phyloP scores from a whole-genome alignment of 2,888 invertebrate species.

The Acleris laterana region DNA sequence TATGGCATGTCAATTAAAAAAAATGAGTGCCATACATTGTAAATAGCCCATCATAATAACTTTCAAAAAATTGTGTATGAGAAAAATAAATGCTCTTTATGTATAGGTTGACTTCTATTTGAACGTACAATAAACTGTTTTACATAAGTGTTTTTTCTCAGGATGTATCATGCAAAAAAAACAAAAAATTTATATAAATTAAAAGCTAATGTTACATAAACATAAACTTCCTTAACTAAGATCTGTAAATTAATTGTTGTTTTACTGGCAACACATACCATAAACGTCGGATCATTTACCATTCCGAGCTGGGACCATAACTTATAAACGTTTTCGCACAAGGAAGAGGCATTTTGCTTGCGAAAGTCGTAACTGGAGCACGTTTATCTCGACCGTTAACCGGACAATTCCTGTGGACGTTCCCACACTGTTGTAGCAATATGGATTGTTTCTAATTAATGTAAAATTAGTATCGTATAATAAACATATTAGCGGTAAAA shows the following conservation, averaged over 20 bases:
- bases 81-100: no score
- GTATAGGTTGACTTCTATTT: no score
- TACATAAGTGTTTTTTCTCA: no score
- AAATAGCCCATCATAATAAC: no score
- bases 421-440: conserved; percentile 11
- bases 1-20: no score
- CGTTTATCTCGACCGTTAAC: conserved; percentile 19
- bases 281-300: conserved; percentile 17
- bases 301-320: conserved; percentile 22
- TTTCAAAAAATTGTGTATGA: no score
- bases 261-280: conserved; percentile 12
- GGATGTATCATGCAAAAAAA: no score
- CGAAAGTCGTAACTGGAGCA: conserved; percentile 32
- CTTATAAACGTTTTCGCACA: conserved; percentile 10
- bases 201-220: neutral
- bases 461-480: neutral
- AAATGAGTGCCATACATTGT: no score
- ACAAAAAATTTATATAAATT: neutral
- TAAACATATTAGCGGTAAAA: neutral
- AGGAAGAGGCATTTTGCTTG: conserved; percentile 36
- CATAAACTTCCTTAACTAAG: neutral
- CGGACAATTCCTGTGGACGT: conserved; percentile 19
- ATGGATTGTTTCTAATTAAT: neutral
- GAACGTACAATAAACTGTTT: no score
- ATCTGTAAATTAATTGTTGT: conserved; percentile 10